phyloP scores from a whole-genome alignment of 2,888 invertebrate species.

The Drosophila demipolita region DNA sequence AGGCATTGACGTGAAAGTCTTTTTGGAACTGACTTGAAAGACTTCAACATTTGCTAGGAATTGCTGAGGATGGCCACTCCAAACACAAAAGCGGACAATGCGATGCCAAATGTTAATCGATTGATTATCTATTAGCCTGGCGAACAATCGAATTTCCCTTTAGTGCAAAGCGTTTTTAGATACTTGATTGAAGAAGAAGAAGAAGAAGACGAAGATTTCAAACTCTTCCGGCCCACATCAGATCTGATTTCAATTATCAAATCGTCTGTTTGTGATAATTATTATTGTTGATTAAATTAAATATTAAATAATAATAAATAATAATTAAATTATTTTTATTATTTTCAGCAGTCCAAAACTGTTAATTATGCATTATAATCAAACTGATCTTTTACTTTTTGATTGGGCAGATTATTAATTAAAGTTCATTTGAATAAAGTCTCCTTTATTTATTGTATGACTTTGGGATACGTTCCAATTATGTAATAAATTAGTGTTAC shows the following conservation, averaged over 20 bases:
- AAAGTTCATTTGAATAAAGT: not conserved
- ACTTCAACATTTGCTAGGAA: not conserved
- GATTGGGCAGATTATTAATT: not conserved
- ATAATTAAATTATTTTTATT: too few species aligned
- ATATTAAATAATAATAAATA: too few species aligned
- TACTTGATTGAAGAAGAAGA: not conserved
- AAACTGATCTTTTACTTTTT: not conserved
- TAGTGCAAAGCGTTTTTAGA: not conserved
- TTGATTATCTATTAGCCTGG: not conserved
- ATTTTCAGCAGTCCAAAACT: not conserved
- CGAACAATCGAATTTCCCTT: not conserved
- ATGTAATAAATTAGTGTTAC: not conserved
- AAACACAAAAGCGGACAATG: not conserved
- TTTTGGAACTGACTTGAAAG: not conserved
- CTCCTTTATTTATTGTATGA: too few species aligned
- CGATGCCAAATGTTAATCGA: not conserved
- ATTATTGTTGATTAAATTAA: too few species aligned
- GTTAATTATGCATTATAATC: not conserved
- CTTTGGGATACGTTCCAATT: too few species aligned
- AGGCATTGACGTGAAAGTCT: conserved; percentile 35
- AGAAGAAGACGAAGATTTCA: not conserved
- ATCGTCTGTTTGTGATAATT: too few species aligned
- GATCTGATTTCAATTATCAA: not conserved
- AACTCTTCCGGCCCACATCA: not conserved
- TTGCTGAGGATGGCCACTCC: not conserved